Conservation (phyloP, 2,113 vertebrate genomes). For the Pollachius pollachius region DNA sequence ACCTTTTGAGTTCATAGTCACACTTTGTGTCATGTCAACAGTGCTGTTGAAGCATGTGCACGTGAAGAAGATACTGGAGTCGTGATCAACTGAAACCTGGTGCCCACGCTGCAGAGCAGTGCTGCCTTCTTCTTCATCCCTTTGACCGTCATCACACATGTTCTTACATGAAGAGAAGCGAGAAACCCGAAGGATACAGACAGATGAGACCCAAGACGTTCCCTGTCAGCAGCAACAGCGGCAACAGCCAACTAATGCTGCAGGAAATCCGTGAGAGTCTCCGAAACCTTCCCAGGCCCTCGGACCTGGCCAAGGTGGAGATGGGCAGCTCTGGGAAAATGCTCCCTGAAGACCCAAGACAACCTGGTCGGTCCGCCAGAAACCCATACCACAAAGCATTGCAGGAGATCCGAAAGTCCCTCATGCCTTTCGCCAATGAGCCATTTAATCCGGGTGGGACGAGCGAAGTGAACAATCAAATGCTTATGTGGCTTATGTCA, state of each 20-base stretch:
- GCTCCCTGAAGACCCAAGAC: constrained; percentile 82
- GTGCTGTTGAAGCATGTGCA: constrained; percentile 37
- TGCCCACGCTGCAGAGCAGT: constrained; percentile 27
- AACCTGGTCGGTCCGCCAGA: constrained; percentile 85
- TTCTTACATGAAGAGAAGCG: constrained; percentile 96
- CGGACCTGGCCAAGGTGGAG: constrained; percentile 84
- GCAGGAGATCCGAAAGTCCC: constrained; percentile 92
- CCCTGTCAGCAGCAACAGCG: constrained; percentile 90
- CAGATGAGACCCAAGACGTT: constrained; percentile 99
- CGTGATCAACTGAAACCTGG: constrained; percentile 7
- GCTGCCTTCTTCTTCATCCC: constrained; percentile 65
- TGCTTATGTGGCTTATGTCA: constrained; percentile 81
- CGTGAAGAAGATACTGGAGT: constrained; percentile 40
- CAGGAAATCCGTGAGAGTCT: constrained; percentile 97
- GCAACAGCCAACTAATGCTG: constrained; percentile 96
- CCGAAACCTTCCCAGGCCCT: constrained; percentile 88
- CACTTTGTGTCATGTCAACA: constrained; percentile 1
- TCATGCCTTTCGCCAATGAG: constrained; percentile 90
- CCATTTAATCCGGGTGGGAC: constrained; percentile 69
- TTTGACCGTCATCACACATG: constrained; percentile 78
- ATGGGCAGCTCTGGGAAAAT: constrained; percentile 73
- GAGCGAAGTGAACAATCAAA: constrained; percentile 84
- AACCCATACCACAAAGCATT: constrained; percentile 88
- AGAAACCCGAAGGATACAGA: constrained; percentile 95
- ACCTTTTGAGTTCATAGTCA: not conserved